Percentiles rank a stretch among this genome's conserved stretches.
Evolutionary conservation across 2,797 vertebrate genomes (phyloP).

Genomic region (Oceanodroma leucorhoa): DNA sequence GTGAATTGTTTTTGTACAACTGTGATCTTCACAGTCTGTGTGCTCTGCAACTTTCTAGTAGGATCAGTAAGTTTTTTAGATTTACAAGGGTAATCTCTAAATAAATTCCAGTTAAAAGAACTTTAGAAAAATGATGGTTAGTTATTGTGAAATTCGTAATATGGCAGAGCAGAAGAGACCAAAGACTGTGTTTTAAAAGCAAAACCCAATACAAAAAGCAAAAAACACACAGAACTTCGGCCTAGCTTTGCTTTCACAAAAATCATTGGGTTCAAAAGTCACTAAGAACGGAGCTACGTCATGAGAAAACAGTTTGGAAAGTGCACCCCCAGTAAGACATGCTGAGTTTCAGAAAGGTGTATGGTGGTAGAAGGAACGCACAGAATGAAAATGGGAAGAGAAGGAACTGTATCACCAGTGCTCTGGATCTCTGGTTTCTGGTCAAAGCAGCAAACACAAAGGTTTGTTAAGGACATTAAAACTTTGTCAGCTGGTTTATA

Average conservation of each 20-base stretch:
- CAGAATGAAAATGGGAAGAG: neutral
- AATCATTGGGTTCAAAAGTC: neutral
- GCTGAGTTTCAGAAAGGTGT: neutral
- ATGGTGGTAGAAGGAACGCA: neutral
- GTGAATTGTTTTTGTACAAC: neutral
- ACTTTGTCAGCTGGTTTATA: conserved; percentile 17
- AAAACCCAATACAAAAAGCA: neutral
- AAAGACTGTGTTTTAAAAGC: neutral
- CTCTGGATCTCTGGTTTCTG: conserved; percentile 2
- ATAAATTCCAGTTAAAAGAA: neutral
- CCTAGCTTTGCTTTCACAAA: neutral
- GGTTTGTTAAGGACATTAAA: conserved; percentile 33
- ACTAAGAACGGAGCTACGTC: neutral
- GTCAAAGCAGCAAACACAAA: conserved; percentile 61
- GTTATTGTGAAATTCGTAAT: neutral
- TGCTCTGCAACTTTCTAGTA: neutral
- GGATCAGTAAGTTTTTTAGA: neutral
- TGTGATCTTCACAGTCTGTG: neutral
- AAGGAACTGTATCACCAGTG: neutral
- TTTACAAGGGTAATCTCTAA: neutral
- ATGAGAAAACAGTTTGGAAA: neutral
- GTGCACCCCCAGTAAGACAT: neutral
- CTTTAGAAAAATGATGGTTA: neutral
- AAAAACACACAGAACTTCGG: neutral
- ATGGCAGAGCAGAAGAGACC: neutral